A percentile compares a stretch with the other conserved stretches of the same genome.
These are phyloP conservation scores for Tuberolachnus salignus DNA, from an alignment of 2,888 invertebrate species.

Conservation along the genomic window DNA sequence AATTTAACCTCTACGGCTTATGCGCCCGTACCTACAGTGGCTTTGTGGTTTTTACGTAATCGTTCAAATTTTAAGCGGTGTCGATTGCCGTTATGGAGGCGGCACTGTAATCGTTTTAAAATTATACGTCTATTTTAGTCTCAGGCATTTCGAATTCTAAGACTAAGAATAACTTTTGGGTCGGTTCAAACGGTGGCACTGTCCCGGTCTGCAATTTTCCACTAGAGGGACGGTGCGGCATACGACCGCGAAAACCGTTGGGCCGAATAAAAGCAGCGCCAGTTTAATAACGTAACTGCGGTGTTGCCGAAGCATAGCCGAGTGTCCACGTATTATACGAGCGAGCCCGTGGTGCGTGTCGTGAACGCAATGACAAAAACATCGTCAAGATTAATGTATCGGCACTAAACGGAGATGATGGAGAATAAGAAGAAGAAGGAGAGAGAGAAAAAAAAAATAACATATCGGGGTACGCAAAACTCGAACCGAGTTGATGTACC, in stretches of 20 bases:
- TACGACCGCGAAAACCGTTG: slow-evolving; percentile 11
- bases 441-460: background rate
- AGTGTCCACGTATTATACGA: background rate
- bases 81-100: too few species aligned
- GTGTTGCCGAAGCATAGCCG: background rate
- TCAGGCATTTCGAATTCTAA: too few species aligned
- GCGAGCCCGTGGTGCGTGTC: slow-evolving; percentile 22
- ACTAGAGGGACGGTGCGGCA: background rate
- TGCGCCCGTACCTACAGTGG: too few species aligned
- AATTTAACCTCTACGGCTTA: too few species aligned
- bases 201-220: background rate
- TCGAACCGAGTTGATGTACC: slow-evolving; percentile 30
- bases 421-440: background rate
- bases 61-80: too few species aligned
- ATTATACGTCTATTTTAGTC: too few species aligned
- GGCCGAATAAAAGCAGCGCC: slow-evolving; percentile 24
- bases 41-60: too few species aligned
- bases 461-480: background rate
- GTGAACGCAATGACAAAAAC: slow-evolving; percentile 41
- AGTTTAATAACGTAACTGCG: background rate
- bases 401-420: too few species aligned
- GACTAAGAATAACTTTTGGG: too few species aligned
- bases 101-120: too few species aligned
- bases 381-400: slow-evolving; percentile 48
- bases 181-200: too few species aligned